Percentiles rank a stretch among this genome's conserved stretches.
Conservation (phyloP, 2,797 vertebrate genomes). For the Pyrocephalus nanus region DNA sequence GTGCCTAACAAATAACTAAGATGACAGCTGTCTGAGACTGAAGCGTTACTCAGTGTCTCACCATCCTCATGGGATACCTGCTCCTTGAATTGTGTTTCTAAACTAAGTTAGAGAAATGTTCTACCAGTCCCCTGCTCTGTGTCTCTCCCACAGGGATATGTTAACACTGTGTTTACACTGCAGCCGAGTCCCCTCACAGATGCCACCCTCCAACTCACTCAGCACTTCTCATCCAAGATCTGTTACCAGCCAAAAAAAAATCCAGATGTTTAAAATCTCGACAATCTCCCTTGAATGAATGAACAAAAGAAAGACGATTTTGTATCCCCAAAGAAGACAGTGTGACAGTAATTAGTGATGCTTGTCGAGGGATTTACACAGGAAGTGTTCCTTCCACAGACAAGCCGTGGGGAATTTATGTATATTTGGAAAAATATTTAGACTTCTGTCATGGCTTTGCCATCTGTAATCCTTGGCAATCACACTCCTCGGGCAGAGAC, state of each 20-base stretch:
- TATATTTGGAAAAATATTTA: conserved; percentile 45
- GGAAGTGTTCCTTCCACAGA: not conserved
- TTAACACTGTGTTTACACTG: not conserved
- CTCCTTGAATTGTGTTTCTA: not conserved
- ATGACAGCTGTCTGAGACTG: not conserved
- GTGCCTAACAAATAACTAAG: not conserved
- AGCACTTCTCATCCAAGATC: not conserved
- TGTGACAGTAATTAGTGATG: not conserved
- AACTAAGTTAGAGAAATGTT: not conserved
- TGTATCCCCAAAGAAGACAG: not conserved
- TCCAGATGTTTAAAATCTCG: not conserved
- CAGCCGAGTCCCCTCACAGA: not conserved
- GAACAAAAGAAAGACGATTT: not conserved
- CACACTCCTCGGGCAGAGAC: not conserved
- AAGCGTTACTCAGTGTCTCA: not conserved
- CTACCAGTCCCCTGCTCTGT: not conserved
- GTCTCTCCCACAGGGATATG: not conserved
- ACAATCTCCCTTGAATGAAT: not conserved
- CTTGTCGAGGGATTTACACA: not conserved
- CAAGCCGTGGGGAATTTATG: not conserved
- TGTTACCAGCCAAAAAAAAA: not conserved
- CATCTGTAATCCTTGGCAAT: conserved; percentile 20
- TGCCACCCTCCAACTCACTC: not conserved
- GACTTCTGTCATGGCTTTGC: conserved; percentile 23
- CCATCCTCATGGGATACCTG: not conserved